Evolutionary conservation across 1,140 invertebrate genomes (phyloP).

Genomic region (Stegodyphus dumicola): DNA sequence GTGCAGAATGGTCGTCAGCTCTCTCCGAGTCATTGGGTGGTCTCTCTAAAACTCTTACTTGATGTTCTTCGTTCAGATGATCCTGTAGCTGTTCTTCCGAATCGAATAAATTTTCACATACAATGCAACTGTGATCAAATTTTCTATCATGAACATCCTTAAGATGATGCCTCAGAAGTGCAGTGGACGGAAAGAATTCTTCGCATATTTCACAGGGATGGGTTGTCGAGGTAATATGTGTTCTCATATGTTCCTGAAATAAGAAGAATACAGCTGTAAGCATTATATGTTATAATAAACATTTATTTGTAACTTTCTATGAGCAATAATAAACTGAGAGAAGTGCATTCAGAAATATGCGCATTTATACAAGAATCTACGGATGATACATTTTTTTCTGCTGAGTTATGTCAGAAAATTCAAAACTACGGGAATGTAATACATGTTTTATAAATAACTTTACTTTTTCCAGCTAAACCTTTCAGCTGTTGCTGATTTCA

Average conservation of each 20-base stretch:
- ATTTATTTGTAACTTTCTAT: too few species aligned
- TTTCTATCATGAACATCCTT: constrained; percentile 35
- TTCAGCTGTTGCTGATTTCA: too few species aligned
- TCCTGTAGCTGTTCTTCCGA: not conserved
- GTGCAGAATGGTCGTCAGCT: not conserved
- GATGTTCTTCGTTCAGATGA: constrained; percentile 18
- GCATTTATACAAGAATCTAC: too few species aligned
- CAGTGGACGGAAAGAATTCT: constrained; percentile 56
- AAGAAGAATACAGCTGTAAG: not conserved
- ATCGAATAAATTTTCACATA: constrained; percentile 64
- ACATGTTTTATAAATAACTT: too few species aligned
- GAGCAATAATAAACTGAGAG: too few species aligned
- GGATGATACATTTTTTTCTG: too few species aligned
- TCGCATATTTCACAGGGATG: constrained; percentile 52
- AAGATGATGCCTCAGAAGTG: constrained; percentile 29
- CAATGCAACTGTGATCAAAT: constrained; percentile 58
- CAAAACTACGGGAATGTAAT: too few species aligned
- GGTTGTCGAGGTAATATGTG: constrained; percentile 60
- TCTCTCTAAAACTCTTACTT: not conserved
- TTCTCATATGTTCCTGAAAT: constrained; percentile 67
- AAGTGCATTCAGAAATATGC: too few species aligned
- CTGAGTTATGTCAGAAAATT: too few species aligned
- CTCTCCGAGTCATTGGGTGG: not conserved
- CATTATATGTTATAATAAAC: too few species aligned
- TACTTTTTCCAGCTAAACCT: too few species aligned